Evolutionary conservation across 2,888 invertebrate species (phyloP).

Genomic region (Machimus atricapillus): DNA sequence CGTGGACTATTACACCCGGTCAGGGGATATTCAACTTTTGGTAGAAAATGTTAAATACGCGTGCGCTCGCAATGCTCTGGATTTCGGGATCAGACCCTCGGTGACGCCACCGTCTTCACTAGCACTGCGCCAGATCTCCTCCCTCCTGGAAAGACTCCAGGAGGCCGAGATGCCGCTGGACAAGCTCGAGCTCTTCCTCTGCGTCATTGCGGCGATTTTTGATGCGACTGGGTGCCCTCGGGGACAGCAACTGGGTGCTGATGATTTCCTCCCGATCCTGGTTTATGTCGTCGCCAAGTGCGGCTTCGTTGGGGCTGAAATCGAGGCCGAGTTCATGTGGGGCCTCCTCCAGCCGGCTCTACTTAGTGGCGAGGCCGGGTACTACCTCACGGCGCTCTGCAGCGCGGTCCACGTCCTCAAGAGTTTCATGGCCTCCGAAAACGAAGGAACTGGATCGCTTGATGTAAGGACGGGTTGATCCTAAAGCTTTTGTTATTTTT

Average conservation of each 20-base stretch:
- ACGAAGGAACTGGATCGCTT: conserved; percentile 59
- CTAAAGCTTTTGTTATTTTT: not conserved
- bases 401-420: conserved; percentile 76
- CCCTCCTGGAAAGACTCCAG: conserved; percentile 82
- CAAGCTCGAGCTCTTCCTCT: conserved; percentile 90
- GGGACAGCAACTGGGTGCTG: conserved; percentile 72
- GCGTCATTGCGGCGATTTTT: conserved; percentile 86
- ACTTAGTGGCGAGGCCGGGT: conserved; percentile 91
- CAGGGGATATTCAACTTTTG: conserved; percentile 75
- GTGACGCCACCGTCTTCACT: conserved; percentile 79
- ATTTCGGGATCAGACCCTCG: conserved; percentile 66
- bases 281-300: conserved; percentile 92
- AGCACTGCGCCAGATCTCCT: conserved; percentile 79
- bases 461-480: conserved; percentile 56
- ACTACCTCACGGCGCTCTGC: conserved; percentile 92
- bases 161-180: conserved; percentile 91
- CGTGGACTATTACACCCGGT: conserved; percentile 84
- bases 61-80: conserved; percentile 56
- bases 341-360: conserved; percentile 89
- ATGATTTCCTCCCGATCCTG: conserved; percentile 89
- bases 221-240: conserved; percentile 67
- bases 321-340: conserved; percentile 97
- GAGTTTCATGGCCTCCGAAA: conserved; percentile 61
- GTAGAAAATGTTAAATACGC: conserved; percentile 63
- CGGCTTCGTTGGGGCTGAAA: conserved; percentile 88